Conservation (phyloP, 1,140 invertebrate genomes). For the Drosophila busckii region DNA sequence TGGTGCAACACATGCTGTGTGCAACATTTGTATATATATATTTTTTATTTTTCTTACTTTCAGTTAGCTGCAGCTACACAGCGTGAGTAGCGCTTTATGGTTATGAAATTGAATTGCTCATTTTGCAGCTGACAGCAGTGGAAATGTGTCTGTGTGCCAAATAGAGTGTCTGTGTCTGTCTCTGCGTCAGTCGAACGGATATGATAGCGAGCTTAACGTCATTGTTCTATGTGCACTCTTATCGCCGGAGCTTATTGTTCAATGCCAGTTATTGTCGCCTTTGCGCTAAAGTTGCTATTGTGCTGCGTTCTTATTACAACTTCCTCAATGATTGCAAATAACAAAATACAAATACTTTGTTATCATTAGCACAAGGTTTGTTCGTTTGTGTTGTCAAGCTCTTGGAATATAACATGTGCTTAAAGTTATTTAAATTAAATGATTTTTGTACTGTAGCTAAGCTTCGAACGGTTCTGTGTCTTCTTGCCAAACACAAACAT, state of each 20-base stretch:
- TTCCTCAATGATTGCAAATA: constrained; percentile 51
- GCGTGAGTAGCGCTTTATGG: constrained; percentile 60
- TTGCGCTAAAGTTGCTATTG: constrained; percentile 30
- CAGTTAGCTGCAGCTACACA: constrained; percentile 31
- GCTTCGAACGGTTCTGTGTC: no score
- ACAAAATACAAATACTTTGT: constrained; percentile 6
- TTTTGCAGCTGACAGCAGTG: constrained; percentile 8
- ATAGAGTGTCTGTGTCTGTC: not conserved
- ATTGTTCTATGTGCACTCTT: constrained; percentile 45
- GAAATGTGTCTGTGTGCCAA: constrained; percentile 1
- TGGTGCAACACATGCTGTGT: constrained; percentile 11
- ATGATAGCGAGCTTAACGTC: constrained; percentile 6
- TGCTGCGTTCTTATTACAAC: constrained; percentile 47
- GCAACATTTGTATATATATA: constrained; percentile 18
- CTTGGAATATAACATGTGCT: not conserved
- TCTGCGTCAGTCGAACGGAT: not conserved
- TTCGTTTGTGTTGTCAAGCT: no score
- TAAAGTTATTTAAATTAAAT: not conserved
- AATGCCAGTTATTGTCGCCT: constrained; percentile 9
- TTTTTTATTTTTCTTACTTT: constrained; percentile 13
- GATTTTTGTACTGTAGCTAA: not conserved
- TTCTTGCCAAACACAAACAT: constrained; percentile 42
- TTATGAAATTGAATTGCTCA: constrained; percentile 60
- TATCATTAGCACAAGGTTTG: not conserved
- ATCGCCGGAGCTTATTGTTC: constrained; percentile 49